A percentile compares a stretch with the other conserved stretches of the same genome.
Conservation (phyloP, 2,113 vertebrate genomes). For the Ammodytes marinus region DNA sequence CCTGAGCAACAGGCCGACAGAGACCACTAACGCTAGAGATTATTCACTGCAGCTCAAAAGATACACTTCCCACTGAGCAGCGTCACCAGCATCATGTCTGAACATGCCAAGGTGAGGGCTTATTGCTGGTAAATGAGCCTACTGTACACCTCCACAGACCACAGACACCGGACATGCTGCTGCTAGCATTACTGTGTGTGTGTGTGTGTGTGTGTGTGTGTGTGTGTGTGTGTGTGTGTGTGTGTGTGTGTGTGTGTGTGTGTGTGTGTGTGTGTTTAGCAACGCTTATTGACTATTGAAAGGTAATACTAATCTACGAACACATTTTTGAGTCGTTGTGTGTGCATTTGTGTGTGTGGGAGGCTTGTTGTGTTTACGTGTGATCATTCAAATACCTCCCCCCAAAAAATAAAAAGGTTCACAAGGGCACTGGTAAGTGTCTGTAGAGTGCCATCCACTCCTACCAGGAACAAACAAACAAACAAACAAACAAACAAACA, state of each 20-base stretch:
- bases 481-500: slow-evolving; percentile 44
- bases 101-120: slow-evolving; percentile 69
- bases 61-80: slow-evolving; percentile 68
- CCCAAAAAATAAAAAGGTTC: slow-evolving; percentile 39
- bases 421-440: slow-evolving; percentile 23
- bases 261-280: background rate
- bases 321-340: background rate
- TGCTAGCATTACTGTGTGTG: background rate
- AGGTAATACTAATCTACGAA: no score
- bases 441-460: slow-evolving; percentile 15
- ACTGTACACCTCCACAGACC: slow-evolving; percentile 59
- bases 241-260: slow-evolving; percentile 3
- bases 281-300: no score
- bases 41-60: slow-evolving; percentile 27
- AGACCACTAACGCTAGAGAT: slow-evolving; percentile 62
- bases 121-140: slow-evolving; percentile 59
- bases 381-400: slow-evolving; percentile 34
- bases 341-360: slow-evolving; percentile 14
- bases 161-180: slow-evolving; percentile 18
- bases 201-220: slow-evolving; percentile 14
- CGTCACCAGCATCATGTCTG: slow-evolving; percentile 62
- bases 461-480: slow-evolving; percentile 48
- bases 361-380: slow-evolving; percentile 37
- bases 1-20: slow-evolving; percentile 49
- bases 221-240: slow-evolving; percentile 13